Evolutionary conservation across 2,888 invertebrate species (phyloP).

Genomic region (Heliothis peltigera): DNA sequence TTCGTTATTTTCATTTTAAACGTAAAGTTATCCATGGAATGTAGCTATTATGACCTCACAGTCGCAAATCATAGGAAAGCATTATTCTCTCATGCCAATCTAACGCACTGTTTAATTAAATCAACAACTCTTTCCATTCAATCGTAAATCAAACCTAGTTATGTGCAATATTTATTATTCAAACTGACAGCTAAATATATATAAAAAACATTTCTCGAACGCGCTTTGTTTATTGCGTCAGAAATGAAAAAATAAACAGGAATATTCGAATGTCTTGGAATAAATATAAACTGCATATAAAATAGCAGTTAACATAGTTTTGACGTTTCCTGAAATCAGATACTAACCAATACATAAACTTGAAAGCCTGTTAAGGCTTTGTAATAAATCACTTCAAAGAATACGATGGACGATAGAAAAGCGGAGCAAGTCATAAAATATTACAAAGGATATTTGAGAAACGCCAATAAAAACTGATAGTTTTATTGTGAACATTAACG

Average conservation of each 20-base stretch:
- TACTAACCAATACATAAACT: constrained; percentile 18
- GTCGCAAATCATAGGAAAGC: constrained; percentile 16
- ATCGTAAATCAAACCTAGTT: constrained; percentile 26
- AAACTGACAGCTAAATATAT: constrained; percentile 22
- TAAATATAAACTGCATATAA: constrained; percentile 40
- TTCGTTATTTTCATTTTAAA: not conserved
- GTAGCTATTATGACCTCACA: constrained; percentile 22
- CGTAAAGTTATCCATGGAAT: constrained; percentile 7
- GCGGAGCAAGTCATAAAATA: not conserved
- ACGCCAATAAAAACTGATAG: constrained; percentile 3
- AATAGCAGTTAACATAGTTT: constrained; percentile 44
- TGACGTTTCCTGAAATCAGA: constrained; percentile 39
- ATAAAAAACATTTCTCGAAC: constrained; percentile 20
- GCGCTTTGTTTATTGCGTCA: constrained; percentile 13
- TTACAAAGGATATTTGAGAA: not conserved
- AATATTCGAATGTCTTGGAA: constrained; percentile 23
- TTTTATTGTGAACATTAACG: not conserved
- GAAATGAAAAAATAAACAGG: constrained; percentile 36
- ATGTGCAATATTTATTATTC: constrained; percentile 35
- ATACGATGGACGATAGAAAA: constrained; percentile 1
- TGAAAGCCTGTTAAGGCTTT: constrained; percentile 13
- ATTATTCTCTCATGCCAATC: constrained; percentile 16
- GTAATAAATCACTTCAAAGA: constrained; percentile 34
- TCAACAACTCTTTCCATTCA: constrained; percentile 25
- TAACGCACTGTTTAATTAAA: constrained; percentile 22